Base-by-base conservation (phyloP, 2,113 vertebrate species). In the Sterrhoptilus dennistouni region DNA sequence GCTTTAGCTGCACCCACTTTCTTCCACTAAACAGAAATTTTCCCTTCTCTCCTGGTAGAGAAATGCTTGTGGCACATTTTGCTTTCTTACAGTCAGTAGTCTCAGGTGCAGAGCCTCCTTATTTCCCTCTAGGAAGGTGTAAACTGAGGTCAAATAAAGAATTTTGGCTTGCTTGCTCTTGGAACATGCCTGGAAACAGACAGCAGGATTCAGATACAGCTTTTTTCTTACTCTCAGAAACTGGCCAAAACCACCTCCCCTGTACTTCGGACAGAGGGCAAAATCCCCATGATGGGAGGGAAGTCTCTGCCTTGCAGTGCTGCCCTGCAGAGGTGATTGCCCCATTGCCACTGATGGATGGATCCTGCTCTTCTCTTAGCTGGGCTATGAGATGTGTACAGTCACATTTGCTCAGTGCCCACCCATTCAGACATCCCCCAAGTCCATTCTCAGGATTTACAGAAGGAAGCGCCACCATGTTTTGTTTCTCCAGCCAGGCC, bases 121-220 rank as follows among this genome's bases (percentile, higher is more conserved):
- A 27, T 90, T 94, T 95, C 80, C 54, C 57, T 49, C 76, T 72
- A 77, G 65, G 57, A 78, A 93, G 82, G 47, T n/a, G 42, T 40
- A 70, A 89, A 84, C 17, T 95, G 78, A 91, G 42, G 49, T 78
- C n/a, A 89, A 59, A 83, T 66, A 65, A 87, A 57, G 93, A 83
- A 7, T 21, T 33, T 79, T 61, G 45, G 21, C 50, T 75, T 89
- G 35, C 68, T 59, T 66, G 23, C 35, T 52, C 22, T 38, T 5
- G 7, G 66, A 82, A 27, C 0, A 0, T n/a, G 40, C n/a, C 49
- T 45, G 23, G 8, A 68, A 57, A 49, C 25, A 86, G 40, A 56
- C 8, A 83, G 42, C 20, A 87, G 40, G n/a, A 49, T 31, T 65
- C 50, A 72, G 59, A 52, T 33, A 28, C 0, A 54, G 47, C 2